phyloP scores from a whole-genome alignment of 2,888 invertebrate species.

The Spodoptera picta region DNA sequence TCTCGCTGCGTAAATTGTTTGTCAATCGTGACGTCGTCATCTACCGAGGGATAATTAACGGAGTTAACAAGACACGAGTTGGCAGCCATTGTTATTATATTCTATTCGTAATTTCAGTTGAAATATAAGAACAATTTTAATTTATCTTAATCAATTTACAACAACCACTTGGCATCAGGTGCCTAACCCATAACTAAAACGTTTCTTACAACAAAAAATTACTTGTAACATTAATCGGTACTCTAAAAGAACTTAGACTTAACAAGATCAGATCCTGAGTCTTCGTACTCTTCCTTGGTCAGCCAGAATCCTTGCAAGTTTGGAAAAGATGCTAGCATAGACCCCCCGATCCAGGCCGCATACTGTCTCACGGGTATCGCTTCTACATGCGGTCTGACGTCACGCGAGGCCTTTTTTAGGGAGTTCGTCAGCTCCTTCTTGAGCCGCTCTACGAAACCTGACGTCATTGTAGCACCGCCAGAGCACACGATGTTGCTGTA shows the following conservation, averaged over 20 bases:
- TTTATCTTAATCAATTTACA: too few relatives aligned
- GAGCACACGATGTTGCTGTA: constrained; percentile 96
- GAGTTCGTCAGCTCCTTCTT: constrained; percentile 94
- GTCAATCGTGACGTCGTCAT: too few relatives aligned
- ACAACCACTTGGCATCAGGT: too few relatives aligned
- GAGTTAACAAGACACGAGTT: too few relatives aligned
- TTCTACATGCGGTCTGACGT: constrained; percentile 92
- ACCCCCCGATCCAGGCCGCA: constrained; percentile 98
- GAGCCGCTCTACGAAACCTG: constrained; percentile 96
- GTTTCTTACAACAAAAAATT: too few relatives aligned
- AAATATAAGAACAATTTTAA: too few relatives aligned
- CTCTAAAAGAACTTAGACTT: constrained; percentile 97
- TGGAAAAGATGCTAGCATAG: constrained; percentile 96
- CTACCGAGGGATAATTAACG: too few relatives aligned
- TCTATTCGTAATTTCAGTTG: too few relatives aligned
- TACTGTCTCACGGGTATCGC: constrained; percentile 96
- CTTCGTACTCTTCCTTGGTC: constrained; percentile 97
- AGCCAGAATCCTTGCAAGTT: constrained; percentile 98
- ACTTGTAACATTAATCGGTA: constrained; percentile 54
- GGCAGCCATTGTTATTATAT: too few relatives aligned
- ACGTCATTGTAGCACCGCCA: constrained; percentile 95
- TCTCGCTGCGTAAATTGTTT: too few relatives aligned
- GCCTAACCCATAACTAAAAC: too few relatives aligned
- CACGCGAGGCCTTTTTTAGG: constrained; percentile 66
- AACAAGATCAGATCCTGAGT: constrained; percentile 95